Base-by-base conservation (phyloP, 1,140 invertebrate species). In the Heliconius nattereri region DNA sequence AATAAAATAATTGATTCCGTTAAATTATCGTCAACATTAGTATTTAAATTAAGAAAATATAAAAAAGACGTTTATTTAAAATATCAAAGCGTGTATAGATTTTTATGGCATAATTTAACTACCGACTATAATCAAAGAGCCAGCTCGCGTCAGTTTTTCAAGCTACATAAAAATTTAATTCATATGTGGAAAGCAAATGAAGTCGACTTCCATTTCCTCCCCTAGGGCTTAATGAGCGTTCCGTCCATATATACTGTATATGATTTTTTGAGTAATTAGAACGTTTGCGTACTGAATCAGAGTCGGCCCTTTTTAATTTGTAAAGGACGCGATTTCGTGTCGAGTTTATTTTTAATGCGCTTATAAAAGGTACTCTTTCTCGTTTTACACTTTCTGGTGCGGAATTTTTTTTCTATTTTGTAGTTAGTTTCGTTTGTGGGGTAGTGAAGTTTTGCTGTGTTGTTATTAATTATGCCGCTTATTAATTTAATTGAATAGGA, bases 191-290 rank as follows among this genome's bases (percentile, higher is more conserved):
- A 29, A 77, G 16, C 75, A 76, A 76, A 76, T 76, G 77, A 71
- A 82, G 81, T 76, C 73, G 66, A 79, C 77, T 73, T 45, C 78
- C 73, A 76, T 75, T 75, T 75, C 70, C 78, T 77, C 80, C 79
- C 75, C 75, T 76, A 83, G 77, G 57, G 78, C 81, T 79, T 84
- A 86, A 86, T 85, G 84, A 85, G 83, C 83, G 75, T 83, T 83
- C 78, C 89, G 90, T 91, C 90, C 86, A 83, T 84, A 84, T 89
- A 79, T 85, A 84, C 90, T 80, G 76, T 49, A 84, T 83, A 81
- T 78, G 75, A 80, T 79, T 84, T 83, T 87, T 81, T 79, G 57
- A 84, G 82, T 84, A 81, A 84, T 83, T 83, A 83, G 82, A 81
- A 60, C 80, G 80, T 80, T 80, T 74, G 78, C 78, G 78, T 73